Conservation (phyloP, 2,113 vertebrate genomes). For the Orientallactaga bullata region DNA sequence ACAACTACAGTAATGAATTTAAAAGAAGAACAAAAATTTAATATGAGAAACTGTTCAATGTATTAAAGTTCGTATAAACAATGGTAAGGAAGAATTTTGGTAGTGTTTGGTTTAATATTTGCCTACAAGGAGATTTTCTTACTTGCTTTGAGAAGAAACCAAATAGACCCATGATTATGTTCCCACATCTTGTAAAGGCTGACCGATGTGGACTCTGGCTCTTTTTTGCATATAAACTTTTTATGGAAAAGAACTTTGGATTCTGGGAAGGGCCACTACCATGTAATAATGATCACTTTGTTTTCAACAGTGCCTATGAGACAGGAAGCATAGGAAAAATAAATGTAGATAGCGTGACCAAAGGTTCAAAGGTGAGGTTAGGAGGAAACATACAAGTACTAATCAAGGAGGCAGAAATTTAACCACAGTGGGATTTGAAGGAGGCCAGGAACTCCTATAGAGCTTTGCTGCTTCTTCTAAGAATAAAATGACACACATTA, state of each 20-base stretch:
- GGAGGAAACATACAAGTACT: not conserved
- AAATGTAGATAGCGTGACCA: not conserved
- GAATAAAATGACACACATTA: constrained; percentile 15
- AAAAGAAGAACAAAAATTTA: constrained; percentile 42
- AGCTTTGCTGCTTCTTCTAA: not conserved
- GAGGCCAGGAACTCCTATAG: not conserved
- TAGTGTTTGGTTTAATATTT: constrained; percentile 64
- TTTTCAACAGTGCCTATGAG: constrained; percentile 33
- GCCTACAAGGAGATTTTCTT: constrained; percentile 53
- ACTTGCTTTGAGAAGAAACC: constrained; percentile 39
- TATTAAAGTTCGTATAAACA: constrained; percentile 31
- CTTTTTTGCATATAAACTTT: constrained; percentile 40
- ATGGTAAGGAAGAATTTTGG: constrained; percentile 53
- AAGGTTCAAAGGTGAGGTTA: not conserved
- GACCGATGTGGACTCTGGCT: constrained; percentile 3
- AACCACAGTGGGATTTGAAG: too few relatives aligned
- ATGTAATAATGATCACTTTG: not conserved
- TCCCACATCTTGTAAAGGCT: constrained; percentile 43
- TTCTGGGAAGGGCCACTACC: not conserved
- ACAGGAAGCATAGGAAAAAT: constrained; percentile 23
- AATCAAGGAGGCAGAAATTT: not conserved
- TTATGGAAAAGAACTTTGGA: constrained; percentile 34
- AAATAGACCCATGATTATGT: constrained; percentile 17
- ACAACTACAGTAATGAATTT: not conserved
- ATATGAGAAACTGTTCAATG: constrained; percentile 21